Percentiles rank a stretch among this genome's conserved stretches.
phyloP scores from a whole-genome alignment of 1,140 invertebrate species.

The Drosophila busckii region DNA sequence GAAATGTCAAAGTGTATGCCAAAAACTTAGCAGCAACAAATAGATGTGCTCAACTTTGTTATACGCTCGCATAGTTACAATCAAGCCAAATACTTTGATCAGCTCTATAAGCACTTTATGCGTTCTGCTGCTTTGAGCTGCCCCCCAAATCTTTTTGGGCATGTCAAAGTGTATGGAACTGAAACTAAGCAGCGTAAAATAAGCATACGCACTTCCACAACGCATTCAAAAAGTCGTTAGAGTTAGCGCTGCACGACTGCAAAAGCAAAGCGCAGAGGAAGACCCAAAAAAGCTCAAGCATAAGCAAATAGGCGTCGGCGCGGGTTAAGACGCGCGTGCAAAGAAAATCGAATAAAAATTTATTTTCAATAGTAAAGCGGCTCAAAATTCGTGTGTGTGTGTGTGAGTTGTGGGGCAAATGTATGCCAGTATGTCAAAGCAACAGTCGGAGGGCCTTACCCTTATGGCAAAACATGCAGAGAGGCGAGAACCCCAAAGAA shows the following conservation, averaged over 20 bases:
- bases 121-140: no score
- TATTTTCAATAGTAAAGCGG: constrained; percentile 76
- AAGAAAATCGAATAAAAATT: constrained; percentile 71
- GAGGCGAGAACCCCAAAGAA: constrained; percentile 55
- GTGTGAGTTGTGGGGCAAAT: constrained; percentile 26
- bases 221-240: constrained; percentile 64
- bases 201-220: constrained; percentile 42
- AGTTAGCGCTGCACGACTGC: constrained; percentile 56
- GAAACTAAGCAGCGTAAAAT: constrained; percentile 56
- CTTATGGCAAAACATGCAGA: background rate
- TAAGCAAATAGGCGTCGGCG: constrained; percentile 8
- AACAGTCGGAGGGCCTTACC: constrained; percentile 2
- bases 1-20: no score
- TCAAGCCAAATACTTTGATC: no score
- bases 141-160: no score
- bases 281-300: constrained; percentile 34
- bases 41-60: no score
- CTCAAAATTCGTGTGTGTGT: constrained; percentile 42
- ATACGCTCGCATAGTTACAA: no score
- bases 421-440: constrained; percentile 64
- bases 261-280: constrained; percentile 9
- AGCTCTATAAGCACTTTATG: no score
- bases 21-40: no score
- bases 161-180: no score
- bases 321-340: constrained; percentile 10